Evolutionary conservation across 2,113 vertebrate species (phyloP).

Genomic region (Tonatia bakeri): DNA sequence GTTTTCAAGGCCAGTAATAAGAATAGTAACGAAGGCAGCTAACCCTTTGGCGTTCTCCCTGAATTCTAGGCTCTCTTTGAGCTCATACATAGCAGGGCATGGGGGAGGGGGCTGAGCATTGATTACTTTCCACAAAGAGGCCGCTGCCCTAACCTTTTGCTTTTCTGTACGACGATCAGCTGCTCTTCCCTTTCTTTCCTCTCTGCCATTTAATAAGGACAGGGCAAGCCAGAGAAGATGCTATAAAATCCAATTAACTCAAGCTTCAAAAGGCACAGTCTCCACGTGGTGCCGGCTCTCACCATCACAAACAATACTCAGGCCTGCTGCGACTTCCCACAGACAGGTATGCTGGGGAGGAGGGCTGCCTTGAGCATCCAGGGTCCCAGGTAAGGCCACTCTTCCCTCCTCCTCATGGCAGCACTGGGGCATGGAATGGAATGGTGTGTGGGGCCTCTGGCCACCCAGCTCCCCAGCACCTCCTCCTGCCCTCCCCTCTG

Average conservation of each 20-base stretch:
- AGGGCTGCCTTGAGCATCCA: not conserved
- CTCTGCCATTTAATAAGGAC: conserved; percentile 64
- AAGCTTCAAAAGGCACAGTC: conserved; percentile 47
- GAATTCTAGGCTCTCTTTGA: not conserved
- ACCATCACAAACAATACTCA: not conserved
- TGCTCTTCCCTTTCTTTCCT: not conserved
- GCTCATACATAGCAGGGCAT: accelerated
- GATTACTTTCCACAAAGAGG: not conserved
- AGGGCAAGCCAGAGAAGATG: conserved; percentile 35
- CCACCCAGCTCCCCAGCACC: accelerated
- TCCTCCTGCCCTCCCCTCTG: too few relatives aligned
- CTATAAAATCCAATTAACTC: conserved; percentile 67
- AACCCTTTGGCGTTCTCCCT: not conserved
- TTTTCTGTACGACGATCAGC: not conserved
- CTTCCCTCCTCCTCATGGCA: not conserved
- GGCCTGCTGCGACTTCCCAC: not conserved
- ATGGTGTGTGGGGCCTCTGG: not conserved
- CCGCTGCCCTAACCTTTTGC: not conserved
- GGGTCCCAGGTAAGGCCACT: not conserved
- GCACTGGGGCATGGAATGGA: accelerated
- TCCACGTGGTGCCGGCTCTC: not conserved
- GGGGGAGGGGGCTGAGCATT: not conserved
- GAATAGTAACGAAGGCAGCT: not conserved
- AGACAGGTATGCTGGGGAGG: not conserved
- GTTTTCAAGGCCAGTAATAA: not conserved